Percentiles rank a stretch among this genome's conserved stretches.
Evolutionary conservation across 2,888 invertebrate genomes (phyloP).

Genomic region (Drosophila macrospina): DNA sequence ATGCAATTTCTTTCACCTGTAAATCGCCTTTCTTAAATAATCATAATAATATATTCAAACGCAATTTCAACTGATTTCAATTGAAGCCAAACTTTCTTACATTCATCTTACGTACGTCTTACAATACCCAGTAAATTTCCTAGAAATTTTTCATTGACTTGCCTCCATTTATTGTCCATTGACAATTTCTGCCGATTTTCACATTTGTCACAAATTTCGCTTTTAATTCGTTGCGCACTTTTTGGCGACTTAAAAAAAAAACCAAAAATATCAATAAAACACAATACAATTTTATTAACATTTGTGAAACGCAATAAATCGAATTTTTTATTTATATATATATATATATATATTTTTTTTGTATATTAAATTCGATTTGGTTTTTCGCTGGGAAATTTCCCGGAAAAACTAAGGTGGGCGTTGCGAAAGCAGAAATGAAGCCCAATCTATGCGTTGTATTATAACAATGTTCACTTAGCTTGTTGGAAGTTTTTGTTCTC

Average conservation of each 20-base stretch:
- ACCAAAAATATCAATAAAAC: not conserved
- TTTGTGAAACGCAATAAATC: slow-evolving; percentile 16
- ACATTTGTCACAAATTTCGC: slow-evolving; percentile 4
- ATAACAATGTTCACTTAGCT: slow-evolving; percentile 34
- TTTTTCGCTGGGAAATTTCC: slow-evolving; percentile 4
- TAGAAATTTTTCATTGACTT: not conserved
- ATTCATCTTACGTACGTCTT: too few relatives aligned
- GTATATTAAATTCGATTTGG: slow-evolving; percentile 21
- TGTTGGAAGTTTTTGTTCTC: slow-evolving; percentile 7
- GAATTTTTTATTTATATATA: too few relatives aligned
- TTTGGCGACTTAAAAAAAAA: not conserved
- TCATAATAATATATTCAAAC: too few relatives aligned
- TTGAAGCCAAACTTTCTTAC: too few relatives aligned
- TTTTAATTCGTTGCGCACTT: not conserved
- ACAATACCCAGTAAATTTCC: not conserved
- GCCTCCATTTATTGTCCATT: slow-evolving; percentile 3
- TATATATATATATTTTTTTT: too few relatives aligned
- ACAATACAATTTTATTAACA: slow-evolving; percentile 15
- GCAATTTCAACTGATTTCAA: too few relatives aligned
- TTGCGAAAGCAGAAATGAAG: not conserved
- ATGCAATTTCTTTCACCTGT: too few relatives aligned
- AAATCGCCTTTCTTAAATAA: too few relatives aligned
- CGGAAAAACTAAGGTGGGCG: not conserved
- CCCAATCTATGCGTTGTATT: slow-evolving; percentile 22
- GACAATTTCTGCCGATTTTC: not conserved